These are phyloP conservation scores for Drosophila sulfurigaster DNA, from an alignment of 1,140 invertebrate genomes.

Conservation along the genomic window DNA sequence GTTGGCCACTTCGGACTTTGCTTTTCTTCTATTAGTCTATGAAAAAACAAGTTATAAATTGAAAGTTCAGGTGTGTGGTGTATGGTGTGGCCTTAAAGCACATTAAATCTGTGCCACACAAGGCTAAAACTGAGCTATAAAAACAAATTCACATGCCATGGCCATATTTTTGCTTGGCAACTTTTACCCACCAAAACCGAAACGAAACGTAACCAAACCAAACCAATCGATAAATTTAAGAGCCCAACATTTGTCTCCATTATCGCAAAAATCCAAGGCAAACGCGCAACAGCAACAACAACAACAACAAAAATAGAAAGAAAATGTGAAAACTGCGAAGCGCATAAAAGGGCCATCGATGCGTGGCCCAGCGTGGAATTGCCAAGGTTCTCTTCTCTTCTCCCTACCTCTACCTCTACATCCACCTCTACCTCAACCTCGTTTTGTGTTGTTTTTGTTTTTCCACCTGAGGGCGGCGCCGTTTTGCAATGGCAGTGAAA, in stretches of 20 bases:
- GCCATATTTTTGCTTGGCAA: slow-evolving; percentile 58
- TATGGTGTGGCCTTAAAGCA: slow-evolving; percentile 35
- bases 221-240: slow-evolving; percentile 81
- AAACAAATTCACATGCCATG: slow-evolving; percentile 67
- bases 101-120: slow-evolving; percentile 21
- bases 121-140: slow-evolving; percentile 40
- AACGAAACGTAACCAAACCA: slow-evolving; percentile 34
- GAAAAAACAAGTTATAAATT: slow-evolving; percentile 72
- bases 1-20: slow-evolving; percentile 14
- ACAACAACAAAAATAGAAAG: slow-evolving; percentile 9
- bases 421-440: no score
- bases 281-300: slow-evolving; percentile 48
- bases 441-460: slow-evolving; percentile 27
- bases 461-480: slow-evolving; percentile 46
- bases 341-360: slow-evolving; percentile 77
- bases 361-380: slow-evolving; percentile 62
- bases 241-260: slow-evolving; percentile 81
- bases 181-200: slow-evolving; percentile 36
- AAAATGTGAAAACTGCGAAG: slow-evolving; percentile 72
- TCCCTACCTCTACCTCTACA: no score
- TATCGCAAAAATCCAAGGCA: slow-evolving; percentile 79
- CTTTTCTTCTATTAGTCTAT: slow-evolving; percentile 65
- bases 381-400: slow-evolving; percentile 17
- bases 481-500: slow-evolving; percentile 60
- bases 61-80: slow-evolving; percentile 60